Base-by-base conservation (phyloP, 2,888 invertebrate species). In the Andrena hattorfiana region DNA sequence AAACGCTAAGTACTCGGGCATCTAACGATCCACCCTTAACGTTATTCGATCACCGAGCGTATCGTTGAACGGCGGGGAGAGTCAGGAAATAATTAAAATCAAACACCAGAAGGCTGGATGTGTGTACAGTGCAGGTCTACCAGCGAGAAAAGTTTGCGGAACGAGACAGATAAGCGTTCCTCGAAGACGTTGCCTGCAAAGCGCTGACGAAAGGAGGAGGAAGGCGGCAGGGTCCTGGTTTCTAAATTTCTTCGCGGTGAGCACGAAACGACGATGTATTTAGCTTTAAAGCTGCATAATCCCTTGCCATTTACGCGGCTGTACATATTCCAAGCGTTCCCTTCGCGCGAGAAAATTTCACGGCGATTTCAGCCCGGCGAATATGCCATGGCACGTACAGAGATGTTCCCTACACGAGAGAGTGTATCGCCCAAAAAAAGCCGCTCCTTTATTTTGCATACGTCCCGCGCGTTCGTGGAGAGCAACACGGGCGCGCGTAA, bases 251-350 rank as follows among this genome's bases (percentile, higher is more conserved):
- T 16, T 7, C 42, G 1, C 10, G 20, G 4, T 7, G 23, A 32
- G 59, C 62, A 23, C 32, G n/a, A 26, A 69, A 62, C 51, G 49
- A 35, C 16, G 49, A 56, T 32, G 51, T 23, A 67, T 35, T 72
- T 56, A 56, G 20, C 23, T 10, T 26, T 48, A 71, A 13, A 75
- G 54, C 51, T 30, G 72, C 64, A 51, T 64, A 28, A 80, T 69
- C 62, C 64, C 23, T 42, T 48, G 71, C 64, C 68, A 69, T 76
- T 81, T 84, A 75, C 77, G 72, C 80, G 85, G 67, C 66, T 63
- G 59, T 73, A 82, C 79, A 81, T 86, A 78, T 67, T 59, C 76
- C 68, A 13, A 35, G 32, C 16, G 62, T 59, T 30, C 62, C 73
- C 70, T 77, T 77, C 10, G 62, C 56, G 76, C 67, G 73, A 69